Percentiles rank a stretch among this genome's conserved stretches.
These are phyloP conservation scores for Saguinus imperator DNA, from an alignment of 2,113 vertebrate genomes.

Conservation along the genomic window DNA sequence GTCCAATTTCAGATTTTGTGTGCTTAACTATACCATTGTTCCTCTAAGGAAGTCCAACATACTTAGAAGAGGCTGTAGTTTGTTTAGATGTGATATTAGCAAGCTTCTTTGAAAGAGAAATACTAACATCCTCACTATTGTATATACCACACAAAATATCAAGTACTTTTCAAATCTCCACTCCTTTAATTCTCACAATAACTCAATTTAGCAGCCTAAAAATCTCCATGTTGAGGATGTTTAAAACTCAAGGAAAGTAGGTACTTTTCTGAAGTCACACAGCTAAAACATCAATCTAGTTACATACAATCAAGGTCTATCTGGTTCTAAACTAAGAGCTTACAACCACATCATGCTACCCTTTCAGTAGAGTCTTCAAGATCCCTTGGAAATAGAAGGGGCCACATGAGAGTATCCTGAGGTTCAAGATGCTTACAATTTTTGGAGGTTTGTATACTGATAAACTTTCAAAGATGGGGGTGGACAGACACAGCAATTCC, in stretches of 20 bases:
- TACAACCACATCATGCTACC: not conserved
- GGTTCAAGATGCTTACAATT: not conserved
- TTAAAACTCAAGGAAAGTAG: not conserved
- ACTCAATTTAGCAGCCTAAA: not conserved
- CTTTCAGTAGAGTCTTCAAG: not conserved
- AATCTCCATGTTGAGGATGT: not conserved
- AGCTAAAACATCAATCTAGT: not conserved
- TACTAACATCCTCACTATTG: not conserved
- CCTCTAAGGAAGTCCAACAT: not conserved
- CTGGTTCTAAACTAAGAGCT: not conserved
- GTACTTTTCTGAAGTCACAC: not conserved
- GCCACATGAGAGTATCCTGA: not conserved
- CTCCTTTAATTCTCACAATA: not conserved
- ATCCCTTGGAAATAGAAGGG: not conserved
- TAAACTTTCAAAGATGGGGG: not conserved
- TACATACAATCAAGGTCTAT: not conserved
- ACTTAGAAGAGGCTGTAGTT: not conserved
- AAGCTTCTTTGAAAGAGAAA: not conserved
- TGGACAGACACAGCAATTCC: not conserved
- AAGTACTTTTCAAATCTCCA: not conserved
- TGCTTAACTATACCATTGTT: not conserved
- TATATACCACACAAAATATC: not conserved
- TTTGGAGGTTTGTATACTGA: not conserved
- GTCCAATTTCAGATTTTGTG: not conserved
- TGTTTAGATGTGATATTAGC: not conserved